Percentiles rank a stretch among this genome's conserved stretches.
These are phyloP conservation scores for Triplophysa tibetana DNA, from an alignment of 2,113 vertebrate genomes.

Conservation along the genomic window DNA sequence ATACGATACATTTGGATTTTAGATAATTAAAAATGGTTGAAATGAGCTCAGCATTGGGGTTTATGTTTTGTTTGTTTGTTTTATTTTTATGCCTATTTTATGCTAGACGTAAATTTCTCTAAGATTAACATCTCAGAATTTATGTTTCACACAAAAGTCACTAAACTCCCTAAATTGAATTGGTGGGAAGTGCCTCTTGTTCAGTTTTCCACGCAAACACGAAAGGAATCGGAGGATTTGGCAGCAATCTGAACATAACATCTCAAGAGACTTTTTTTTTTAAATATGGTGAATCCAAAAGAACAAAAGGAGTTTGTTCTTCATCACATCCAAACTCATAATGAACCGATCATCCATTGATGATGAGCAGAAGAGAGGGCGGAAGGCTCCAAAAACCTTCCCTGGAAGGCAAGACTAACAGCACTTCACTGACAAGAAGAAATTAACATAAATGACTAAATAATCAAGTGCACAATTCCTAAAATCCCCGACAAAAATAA, in stretches of 20 bases:
- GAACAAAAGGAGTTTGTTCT: slow-evolving; percentile 18
- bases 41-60: no score
- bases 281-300: slow-evolving; percentile 7
- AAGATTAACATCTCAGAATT: no score
- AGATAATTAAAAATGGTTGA: no score
- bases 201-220: background rate
- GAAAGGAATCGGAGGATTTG: background rate
- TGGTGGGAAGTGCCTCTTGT: background rate
- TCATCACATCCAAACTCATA: slow-evolving; percentile 8
- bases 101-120: no score
- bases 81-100: no score
- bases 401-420: background rate
- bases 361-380: background rate
- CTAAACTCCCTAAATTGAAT: no score
- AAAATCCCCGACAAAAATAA: background rate
- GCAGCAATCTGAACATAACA: background rate
- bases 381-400: background rate
- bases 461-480: slow-evolving; percentile 6
- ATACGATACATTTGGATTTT: no score
- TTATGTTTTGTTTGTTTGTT: no score
- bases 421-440: slow-evolving; percentile 3
- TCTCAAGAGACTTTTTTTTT: background rate
- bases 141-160: no score
- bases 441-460: slow-evolving; percentile 22
- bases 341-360: slow-evolving; percentile 11